Evolutionary conservation across 2,113 vertebrate species (phyloP).

Genomic region (Lagenorhynchus albirostris): DNA sequence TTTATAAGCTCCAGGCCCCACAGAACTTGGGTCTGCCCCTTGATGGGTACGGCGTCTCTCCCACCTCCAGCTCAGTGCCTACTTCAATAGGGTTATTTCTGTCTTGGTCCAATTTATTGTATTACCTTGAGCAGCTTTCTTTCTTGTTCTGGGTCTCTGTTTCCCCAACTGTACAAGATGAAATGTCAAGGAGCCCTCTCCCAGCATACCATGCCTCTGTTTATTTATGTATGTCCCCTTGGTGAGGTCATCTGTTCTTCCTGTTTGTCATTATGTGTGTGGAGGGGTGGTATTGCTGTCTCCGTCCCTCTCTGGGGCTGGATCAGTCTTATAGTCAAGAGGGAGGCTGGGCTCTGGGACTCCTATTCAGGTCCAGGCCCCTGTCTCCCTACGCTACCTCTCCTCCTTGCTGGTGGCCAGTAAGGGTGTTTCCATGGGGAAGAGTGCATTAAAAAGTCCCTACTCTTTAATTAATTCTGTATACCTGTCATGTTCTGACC

Average conservation of each 20-base stretch:
- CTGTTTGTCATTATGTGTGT: neutral
- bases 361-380: neutral
- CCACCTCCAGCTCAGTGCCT: neutral
- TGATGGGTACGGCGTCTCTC: neutral
- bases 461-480: slow-evolving; percentile 5
- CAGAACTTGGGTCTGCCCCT: neutral
- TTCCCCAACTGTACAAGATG: neutral
- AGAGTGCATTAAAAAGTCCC: neutral
- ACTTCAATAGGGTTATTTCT: neutral
- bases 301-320: neutral
- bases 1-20: neutral
- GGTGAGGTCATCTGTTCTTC: neutral
- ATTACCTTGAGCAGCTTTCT: neutral
- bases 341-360: neutral
- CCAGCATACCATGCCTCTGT: neutral
- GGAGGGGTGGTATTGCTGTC: neutral
- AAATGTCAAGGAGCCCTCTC: neutral
- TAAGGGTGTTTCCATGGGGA: neutral
- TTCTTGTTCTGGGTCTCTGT: neutral
- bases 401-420: neutral
- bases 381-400: fast-evolving
- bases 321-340: neutral
- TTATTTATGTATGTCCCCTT: neutral
- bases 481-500: neutral
- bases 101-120: neutral